Percentiles rank a stretch among this genome's conserved stretches.
Conservation (phyloP, 2,113 vertebrate genomes). For the Anolis carolinensis region DNA sequence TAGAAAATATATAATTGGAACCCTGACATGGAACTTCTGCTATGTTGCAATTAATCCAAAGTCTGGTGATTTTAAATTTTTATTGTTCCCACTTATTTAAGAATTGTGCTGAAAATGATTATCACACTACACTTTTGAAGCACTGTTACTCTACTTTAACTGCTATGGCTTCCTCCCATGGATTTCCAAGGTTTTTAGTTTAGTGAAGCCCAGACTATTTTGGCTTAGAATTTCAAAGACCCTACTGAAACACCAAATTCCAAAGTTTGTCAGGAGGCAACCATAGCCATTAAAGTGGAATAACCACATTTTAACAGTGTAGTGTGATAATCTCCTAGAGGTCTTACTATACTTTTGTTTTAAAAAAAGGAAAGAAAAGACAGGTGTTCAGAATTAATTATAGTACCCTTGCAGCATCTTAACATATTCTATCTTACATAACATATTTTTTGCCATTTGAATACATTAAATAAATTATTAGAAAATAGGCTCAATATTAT, state of each 20-base stretch:
- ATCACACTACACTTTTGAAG: too few species aligned
- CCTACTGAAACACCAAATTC: too few species aligned
- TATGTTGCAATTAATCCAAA: not conserved
- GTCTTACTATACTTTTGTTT: too few species aligned
- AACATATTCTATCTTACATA: not conserved
- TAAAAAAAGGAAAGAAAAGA: not conserved
- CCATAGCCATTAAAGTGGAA: too few species aligned
- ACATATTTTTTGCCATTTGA: not conserved
- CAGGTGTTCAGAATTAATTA: not conserved
- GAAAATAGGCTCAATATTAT: not conserved
- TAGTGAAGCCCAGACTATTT: too few species aligned
- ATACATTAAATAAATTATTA: not conserved
- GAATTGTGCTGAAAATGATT: not conserved
- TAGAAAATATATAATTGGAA: not conserved
- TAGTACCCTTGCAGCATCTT: not conserved
- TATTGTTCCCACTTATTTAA: not conserved
- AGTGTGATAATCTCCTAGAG: too few species aligned
- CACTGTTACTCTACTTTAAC: too few species aligned
- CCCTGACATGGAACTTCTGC: not conserved
- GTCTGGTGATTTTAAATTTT: not conserved
- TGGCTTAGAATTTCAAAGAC: too few species aligned
- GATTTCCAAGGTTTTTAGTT: too few species aligned
- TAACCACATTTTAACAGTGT: too few species aligned
- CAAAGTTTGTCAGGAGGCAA: too few species aligned
- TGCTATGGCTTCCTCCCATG: too few species aligned